Evolutionary conservation across 2,888 invertebrate species (phyloP).

Genomic region (Drosophila melanocephala): DNA sequence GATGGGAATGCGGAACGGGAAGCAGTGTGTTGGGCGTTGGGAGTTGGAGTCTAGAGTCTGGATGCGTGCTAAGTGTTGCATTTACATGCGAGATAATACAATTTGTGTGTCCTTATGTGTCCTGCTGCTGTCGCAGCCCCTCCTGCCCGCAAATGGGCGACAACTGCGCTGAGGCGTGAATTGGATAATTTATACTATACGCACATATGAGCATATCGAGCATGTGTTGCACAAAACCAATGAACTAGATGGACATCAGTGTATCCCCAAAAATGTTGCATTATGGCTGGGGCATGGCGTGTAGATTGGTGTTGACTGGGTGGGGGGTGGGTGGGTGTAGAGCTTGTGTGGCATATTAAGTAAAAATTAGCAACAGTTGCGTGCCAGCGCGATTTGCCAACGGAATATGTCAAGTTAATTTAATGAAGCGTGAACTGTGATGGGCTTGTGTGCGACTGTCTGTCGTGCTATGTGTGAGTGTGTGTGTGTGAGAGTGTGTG

Average conservation of each 20-base stretch:
- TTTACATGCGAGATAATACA: conserved; percentile 76
- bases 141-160: conserved; percentile 26
- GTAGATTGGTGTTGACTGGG: neutral
- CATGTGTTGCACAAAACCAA: conserved; percentile 62
- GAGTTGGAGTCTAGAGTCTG: conserved; percentile 32
- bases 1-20: conserved; percentile 26
- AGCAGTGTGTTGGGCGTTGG: neutral
- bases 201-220: conserved; percentile 40
- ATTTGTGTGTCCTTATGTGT: conserved; percentile 52
- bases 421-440: conserved; percentile 75
- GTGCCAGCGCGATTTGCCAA: conserved; percentile 45
- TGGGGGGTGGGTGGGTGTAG: conserved; percentile 12
- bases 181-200: conserved; percentile 78
- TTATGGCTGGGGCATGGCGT: neutral
- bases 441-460: conserved; percentile 12
- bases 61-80: conserved; percentile 80
- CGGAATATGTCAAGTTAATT: conserved; percentile 77
- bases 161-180: conserved; percentile 73
- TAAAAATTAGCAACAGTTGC: conserved; percentile 82
- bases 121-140: conserved; percentile 2
- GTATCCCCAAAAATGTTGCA: conserved; percentile 30
- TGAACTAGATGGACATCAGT: conserved; percentile 57
- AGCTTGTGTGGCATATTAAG: conserved; percentile 59
- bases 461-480: neutral
- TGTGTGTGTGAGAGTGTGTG: conserved; percentile 8